phyloP scores from a whole-genome alignment of 2,113 vertebrate genomes.

The Hyperopisus bebe region DNA sequence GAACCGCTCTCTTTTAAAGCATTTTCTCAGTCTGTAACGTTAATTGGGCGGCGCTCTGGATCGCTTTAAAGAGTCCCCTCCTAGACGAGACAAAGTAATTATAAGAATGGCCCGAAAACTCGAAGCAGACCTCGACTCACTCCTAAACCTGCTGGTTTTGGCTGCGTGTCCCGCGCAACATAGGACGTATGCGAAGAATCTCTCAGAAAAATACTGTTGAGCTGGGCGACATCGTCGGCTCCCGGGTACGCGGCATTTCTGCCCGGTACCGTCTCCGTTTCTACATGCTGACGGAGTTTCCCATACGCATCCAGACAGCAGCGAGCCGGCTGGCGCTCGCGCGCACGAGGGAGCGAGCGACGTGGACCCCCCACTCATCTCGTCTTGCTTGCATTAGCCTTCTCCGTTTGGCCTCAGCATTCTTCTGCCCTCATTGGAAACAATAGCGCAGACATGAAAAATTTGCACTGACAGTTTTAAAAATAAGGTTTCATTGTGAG shows the following conservation, averaged over 20 bases:
- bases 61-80: slow-evolving; percentile 25
- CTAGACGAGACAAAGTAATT: slow-evolving; percentile 43
- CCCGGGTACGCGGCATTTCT: not conserved
- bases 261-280: not conserved
- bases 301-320: not conserved
- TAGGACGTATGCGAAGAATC: slow-evolving; percentile 17
- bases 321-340: not conserved
- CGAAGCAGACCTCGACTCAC: slow-evolving; percentile 38
- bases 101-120: slow-evolving; percentile 40
- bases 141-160: slow-evolving; percentile 21
- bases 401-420: not conserved
- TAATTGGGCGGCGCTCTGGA: slow-evolving; percentile 30
- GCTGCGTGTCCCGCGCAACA: slow-evolving; percentile 23
- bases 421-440: not conserved
- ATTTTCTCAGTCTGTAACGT: slow-evolving; percentile 33
- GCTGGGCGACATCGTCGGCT: not conserved
- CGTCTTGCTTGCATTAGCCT: not conserved
- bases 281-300: not conserved
- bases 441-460: not conserved
- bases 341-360: not conserved
- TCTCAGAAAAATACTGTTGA: not conserved
- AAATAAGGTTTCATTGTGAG: not conserved
- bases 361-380: not conserved
- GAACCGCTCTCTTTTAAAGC: slow-evolving; percentile 31
- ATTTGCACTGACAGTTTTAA: not conserved